Evolutionary conservation across 1,140 invertebrate species (phyloP).

Genomic region (Euura lappo): DNA sequence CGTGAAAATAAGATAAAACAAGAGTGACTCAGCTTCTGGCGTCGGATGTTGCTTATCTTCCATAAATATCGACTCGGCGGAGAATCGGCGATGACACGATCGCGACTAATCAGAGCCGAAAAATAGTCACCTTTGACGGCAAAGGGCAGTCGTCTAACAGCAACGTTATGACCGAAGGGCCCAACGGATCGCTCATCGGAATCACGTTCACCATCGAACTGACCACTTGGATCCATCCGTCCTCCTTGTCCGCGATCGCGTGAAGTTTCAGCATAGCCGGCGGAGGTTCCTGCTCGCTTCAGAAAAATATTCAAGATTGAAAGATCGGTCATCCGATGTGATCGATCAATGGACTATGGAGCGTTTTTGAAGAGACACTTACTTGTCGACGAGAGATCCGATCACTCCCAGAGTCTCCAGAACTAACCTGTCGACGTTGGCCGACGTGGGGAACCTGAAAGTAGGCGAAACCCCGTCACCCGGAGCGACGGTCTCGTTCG

Average conservation of each 20-base stretch:
- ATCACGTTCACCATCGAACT: slow-evolving; percentile 87
- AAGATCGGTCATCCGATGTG: slow-evolving; percentile 9
- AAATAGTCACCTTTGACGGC: slow-evolving; percentile 74
- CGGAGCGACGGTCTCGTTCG: slow-evolving; percentile 35
- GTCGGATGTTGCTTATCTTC: too few species aligned
- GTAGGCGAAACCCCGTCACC: slow-evolving; percentile 32
- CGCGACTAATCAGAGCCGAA: too few species aligned
- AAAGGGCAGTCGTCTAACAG: slow-evolving; percentile 91
- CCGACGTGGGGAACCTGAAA: slow-evolving; percentile 55
- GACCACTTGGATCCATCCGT: slow-evolving; percentile 90
- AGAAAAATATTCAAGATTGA: slow-evolving; percentile 36
- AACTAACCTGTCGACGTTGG: slow-evolving; percentile 74
- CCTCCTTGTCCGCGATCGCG: slow-evolving; percentile 86
- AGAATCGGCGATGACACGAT: too few species aligned
- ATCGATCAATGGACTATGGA: neutral
- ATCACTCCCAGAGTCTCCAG: slow-evolving; percentile 81
- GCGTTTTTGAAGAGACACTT: slow-evolving; percentile 43
- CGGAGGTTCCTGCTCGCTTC: slow-evolving; percentile 86
- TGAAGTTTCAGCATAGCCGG: slow-evolving; percentile 83
- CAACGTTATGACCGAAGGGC: slow-evolving; percentile 89
- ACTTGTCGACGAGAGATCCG: slow-evolving; percentile 85
- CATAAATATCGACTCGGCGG: too few species aligned
- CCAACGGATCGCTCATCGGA: slow-evolving; percentile 85
- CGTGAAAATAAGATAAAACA: too few species aligned
- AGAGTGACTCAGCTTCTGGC: too few species aligned